Base-by-base conservation (phyloP, 2,797 vertebrate species). In the Peromyscus attwateri region DNA sequence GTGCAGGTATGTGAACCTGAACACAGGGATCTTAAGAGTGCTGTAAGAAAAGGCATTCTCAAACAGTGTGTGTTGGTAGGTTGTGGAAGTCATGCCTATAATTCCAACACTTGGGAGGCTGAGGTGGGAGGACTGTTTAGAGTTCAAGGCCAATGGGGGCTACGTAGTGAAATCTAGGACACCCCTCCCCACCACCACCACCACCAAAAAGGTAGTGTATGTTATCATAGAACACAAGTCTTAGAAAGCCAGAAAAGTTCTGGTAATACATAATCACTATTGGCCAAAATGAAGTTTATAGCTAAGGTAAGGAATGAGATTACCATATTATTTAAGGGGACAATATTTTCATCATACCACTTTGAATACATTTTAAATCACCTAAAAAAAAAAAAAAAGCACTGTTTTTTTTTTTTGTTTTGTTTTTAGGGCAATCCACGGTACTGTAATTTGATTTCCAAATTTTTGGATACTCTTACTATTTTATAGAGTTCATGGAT, bases 161-260 rank as follows among this genome's bases (percentile, higher is more conserved):
- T 34, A 76, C 17, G 43, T 43, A 43, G n/a, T 60, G n/a, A 88
- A 25, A 75, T 89, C 37, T 57, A 89, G 71, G 37, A 46, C 21
- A 89, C 8, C 31, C 49, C 11, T 52, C 46, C 9, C 46, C 46
- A 9, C 46, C 46, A 43, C 46, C 46, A 46, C 43, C 43, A 46
- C 43, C 43, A 46, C 43, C 46, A 14, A 3, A 66, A 70, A 96
- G 94, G 81, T 87, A 97, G 95, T 60, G 73, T 89, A 91, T 97
- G 96, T 95, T 49, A 97, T 89, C 66, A 96, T 92, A 97, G 97
- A 97, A 97, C 96, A 92, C 97, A 97, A 97, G 97, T 97, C 97
- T 95, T 97, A 49, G 49, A 97, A 82, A 96, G 95, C 85, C 93
- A 96, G 80, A 94, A 95, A 96, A 95, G 87, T 75, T 92, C 83